Evolutionary conservation across 2,113 vertebrate species (phyloP).

Genomic region (Petroica traversi): DNA sequence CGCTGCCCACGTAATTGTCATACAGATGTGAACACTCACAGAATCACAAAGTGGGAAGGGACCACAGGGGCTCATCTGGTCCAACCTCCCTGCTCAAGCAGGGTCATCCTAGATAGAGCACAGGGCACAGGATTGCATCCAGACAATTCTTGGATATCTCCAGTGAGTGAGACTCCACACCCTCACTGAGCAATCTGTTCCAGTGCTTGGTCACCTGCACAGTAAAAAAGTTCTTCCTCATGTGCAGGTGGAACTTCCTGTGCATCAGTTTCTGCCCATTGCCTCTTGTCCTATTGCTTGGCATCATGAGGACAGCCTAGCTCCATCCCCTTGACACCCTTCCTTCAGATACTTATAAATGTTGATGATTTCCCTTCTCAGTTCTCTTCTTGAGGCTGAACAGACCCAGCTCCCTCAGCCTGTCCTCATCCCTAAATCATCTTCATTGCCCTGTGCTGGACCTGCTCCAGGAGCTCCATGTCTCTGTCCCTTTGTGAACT

Average conservation of each 20-base stretch:
- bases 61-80: neutral
- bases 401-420: neutral
- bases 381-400: neutral
- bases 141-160: neutral
- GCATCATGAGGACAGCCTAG: neutral
- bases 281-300: neutral
- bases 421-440: neutral
- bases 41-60: neutral
- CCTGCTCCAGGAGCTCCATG: neutral
- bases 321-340: neutral
- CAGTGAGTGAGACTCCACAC: neutral
- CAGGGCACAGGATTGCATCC: neutral
- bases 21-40: neutral
- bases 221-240: neutral
- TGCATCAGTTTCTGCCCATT: neutral
- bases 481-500: neutral
- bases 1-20: rapidly evolving
- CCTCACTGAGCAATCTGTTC: neutral
- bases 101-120: neutral
- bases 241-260: neutral
- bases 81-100: neutral
- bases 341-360: neutral
- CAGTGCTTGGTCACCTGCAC: neutral
- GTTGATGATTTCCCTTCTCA: neutral
- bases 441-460: neutral